Percentiles rank a stretch among this genome's conserved stretches.
Conservation (phyloP, 2,797 vertebrate genomes). For the Salarias fasciatus region DNA sequence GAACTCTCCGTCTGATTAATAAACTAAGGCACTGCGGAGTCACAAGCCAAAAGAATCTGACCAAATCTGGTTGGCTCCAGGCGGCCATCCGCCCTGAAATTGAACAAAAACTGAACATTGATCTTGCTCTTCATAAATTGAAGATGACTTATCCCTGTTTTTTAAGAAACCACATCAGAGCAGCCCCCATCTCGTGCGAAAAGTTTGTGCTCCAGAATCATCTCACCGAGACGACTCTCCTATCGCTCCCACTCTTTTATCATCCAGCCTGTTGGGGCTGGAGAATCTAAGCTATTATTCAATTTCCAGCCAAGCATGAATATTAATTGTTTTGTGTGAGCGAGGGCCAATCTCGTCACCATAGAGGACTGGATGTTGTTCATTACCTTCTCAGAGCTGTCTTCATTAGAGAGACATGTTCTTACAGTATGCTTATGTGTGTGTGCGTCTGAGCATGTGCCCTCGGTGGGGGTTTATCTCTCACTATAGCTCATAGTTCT, state of each 20-base stretch:
- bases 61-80: slow-evolving; percentile 53
- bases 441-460: not conserved
- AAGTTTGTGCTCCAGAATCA: slow-evolving; percentile 35
- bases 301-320: slow-evolving; percentile 57
- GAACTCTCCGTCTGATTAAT: slow-evolving; percentile 66
- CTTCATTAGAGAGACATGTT: slow-evolving; percentile 62
- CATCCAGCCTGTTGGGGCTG: slow-evolving; percentile 25
- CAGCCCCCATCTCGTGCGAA: slow-evolving; percentile 7
- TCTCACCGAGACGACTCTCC: slow-evolving; percentile 22
- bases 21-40: slow-evolving; percentile 61
- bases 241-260: slow-evolving; percentile 29
- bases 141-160: slow-evolving; percentile 33
- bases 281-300: slow-evolving; percentile 55
- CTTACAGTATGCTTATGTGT: slow-evolving; percentile 28
- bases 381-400: slow-evolving; percentile 65
- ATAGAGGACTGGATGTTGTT: slow-evolving; percentile 61
- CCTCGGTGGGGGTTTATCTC: slow-evolving; percentile 47
- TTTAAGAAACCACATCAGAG: slow-evolving; percentile 25
- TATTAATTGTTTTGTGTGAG: slow-evolving; percentile 72
- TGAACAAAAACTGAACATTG: slow-evolving; percentile 35
- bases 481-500: slow-evolving; percentile 54
- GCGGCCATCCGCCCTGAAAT: slow-evolving; percentile 34
- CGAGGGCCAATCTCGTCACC: slow-evolving; percentile 45
- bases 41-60: slow-evolving; percentile 60
- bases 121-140: slow-evolving; percentile 33